Percentiles rank a stretch among this genome's conserved stretches.
phyloP scores from a whole-genome alignment of 1,140 invertebrate genomes.

The Teleogryllus occipitalis region DNA sequence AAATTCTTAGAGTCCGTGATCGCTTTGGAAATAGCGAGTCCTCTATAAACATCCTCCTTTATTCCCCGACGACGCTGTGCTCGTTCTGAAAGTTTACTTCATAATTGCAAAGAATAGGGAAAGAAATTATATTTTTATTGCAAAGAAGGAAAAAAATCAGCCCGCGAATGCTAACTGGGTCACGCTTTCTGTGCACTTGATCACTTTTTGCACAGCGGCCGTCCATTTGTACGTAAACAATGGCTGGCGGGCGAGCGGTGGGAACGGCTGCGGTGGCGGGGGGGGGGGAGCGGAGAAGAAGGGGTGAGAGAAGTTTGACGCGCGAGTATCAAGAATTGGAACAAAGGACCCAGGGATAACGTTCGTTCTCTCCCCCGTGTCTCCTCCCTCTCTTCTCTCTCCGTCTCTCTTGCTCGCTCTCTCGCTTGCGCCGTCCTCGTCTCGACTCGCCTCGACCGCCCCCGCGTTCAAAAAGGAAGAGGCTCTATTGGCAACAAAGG shows the following conservation, averaged over 20 bases:
- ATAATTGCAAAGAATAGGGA: too few relatives aligned
- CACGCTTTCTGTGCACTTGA: too few relatives aligned
- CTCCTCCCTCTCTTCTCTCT: constrained; percentile 6
- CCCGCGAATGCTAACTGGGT: too few relatives aligned
- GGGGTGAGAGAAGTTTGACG: constrained; percentile 21
- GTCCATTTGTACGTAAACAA: constrained; percentile 21
- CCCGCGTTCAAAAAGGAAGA: constrained; percentile 16
- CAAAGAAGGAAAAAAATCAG: too few relatives aligned
- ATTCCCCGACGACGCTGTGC: too few relatives aligned
- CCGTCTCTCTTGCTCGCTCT: background rate
- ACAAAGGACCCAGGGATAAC: constrained; percentile 23
- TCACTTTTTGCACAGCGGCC: constrained; percentile 12
- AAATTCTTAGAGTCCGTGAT: too few relatives aligned
- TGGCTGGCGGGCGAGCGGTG: constrained; percentile 11
- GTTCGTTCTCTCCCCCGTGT: background rate
- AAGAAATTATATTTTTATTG: too few relatives aligned
- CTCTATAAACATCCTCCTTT: too few relatives aligned
- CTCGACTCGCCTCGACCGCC: too few relatives aligned
- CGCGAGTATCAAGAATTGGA: constrained; percentile 26
- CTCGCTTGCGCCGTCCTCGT: background rate
- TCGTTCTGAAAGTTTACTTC: too few relatives aligned
- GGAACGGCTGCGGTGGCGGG: background rate
- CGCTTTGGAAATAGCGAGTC: too few relatives aligned
- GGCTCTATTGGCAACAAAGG: constrained; percentile 25
- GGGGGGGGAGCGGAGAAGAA: constrained; percentile 9